Base-by-base conservation (phyloP, 2,888 invertebrate genomes). In the Acanthoscelides obtectus region DNA sequence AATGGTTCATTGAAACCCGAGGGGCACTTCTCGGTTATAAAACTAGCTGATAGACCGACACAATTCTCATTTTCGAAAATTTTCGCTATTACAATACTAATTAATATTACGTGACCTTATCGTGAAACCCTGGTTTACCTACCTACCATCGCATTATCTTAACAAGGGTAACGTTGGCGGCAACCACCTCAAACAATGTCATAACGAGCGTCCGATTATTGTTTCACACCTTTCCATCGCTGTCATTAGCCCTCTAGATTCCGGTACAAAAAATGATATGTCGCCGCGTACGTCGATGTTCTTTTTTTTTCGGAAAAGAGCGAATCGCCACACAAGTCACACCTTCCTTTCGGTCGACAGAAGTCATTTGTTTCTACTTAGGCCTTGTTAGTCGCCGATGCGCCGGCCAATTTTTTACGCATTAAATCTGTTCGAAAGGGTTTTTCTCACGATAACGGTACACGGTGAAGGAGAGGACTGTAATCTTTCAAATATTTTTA, bases 361-460 rank as follows among this genome's bases (percentile, higher is more conserved):
- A 81, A 80, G 78, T 83, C 78, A 82, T 82, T 82, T 82, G 80
- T 78, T 80, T 81, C 82, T 76, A 81, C 81, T 82, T 82, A 81
- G 71, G 77, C 74, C 77, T 69, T 70, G 67, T 70, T 70, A 64
- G 66, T 75, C 76, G n/a, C n/a, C n/a, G n/a, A n/a, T n/a, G n/a
- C n/a, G n/a, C n/a, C n/a, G 72, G 74, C 72, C 77, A 75, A 78
- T 77, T 77, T 79, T 77, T 77, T 79, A 70, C 73, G 73, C 76
- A 78, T 78, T 77, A 78, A 78, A 76, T 45, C 45, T 17, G 45
- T 45, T 45, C 45, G 45, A 17, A 45, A 45, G 45, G 45, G 45
- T 45, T 45, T 45, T 45, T 45, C 45, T 45, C 45, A 45, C 45
- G 45, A 45, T 45, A 45, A 45, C 45, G 45, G 45, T 45, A 45